A percentile compares a stretch with the other conserved stretches of the same genome.
Evolutionary conservation across 2,888 invertebrate species (phyloP).

Genomic region (Carabus problematicus): DNA sequence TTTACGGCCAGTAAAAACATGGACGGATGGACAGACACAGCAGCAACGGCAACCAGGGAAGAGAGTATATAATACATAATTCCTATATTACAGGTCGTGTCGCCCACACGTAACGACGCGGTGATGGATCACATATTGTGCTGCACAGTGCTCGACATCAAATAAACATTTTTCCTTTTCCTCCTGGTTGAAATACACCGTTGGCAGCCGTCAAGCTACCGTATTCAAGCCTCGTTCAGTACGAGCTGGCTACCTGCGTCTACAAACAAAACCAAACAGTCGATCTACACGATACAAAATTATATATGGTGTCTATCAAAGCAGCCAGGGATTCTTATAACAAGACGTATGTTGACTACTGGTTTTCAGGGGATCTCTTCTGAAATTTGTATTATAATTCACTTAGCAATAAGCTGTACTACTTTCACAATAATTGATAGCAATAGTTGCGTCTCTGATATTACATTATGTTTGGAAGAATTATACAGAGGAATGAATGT

Average conservation of each 20-base stretch:
- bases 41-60: neutral
- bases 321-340: too few species aligned
- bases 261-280: neutral
- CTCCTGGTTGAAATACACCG: conserved; percentile 21
- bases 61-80: conserved; percentile 22
- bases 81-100: conserved; percentile 11
- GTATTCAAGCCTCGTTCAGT: conserved; percentile 29
- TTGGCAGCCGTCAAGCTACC: conserved; percentile 31
- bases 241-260: conserved; percentile 15
- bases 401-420: neutral
- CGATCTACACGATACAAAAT: conserved; percentile 6
- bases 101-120: conserved; percentile 23
- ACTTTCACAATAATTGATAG: neutral
- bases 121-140: conserved; percentile 42
- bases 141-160: conserved; percentile 25
- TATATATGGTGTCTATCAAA: neutral
- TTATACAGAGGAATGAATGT: too few species aligned
- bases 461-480: neutral
- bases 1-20: conserved; percentile 8
- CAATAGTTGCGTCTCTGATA: neutral
- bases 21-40: neutral
- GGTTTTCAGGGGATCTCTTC: too few species aligned
- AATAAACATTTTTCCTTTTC: conserved; percentile 29
- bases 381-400: neutral
- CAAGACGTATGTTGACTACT: neutral